These are phyloP conservation scores for Hepsetus odoe DNA, from an alignment of 2,113 vertebrate genomes.

Conservation along the genomic window DNA sequence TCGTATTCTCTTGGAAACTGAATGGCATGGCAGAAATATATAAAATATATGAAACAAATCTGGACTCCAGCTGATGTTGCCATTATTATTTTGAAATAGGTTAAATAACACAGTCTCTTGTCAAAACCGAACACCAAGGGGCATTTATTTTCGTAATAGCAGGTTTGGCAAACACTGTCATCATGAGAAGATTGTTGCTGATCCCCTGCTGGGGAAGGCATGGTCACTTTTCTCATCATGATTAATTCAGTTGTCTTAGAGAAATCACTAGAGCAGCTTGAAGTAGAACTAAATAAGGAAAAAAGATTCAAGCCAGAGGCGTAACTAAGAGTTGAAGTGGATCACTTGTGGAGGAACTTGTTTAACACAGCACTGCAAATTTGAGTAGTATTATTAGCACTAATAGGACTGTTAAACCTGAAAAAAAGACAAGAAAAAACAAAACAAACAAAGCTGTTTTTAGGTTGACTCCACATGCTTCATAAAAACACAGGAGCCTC, in stretches of 20 bases:
- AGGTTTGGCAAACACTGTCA: constrained; percentile 36
- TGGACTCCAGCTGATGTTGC: not conserved
- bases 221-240: constrained; percentile 43
- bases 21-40: not conserved
- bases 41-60: not conserved
- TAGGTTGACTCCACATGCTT: constrained; percentile 57
- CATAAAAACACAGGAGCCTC: constrained; percentile 51
- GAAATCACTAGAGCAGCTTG: constrained; percentile 6
- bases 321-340: not conserved
- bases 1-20: not conserved
- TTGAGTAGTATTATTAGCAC: not conserved
- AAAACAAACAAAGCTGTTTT: constrained; percentile 57
- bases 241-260: constrained; percentile 48
- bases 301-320: constrained; percentile 1
- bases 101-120: constrained; percentile 13
- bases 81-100: constrained; percentile 2
- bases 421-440: not conserved
- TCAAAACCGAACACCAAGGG: constrained; percentile 9
- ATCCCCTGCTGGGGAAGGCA: constrained; percentile 27
- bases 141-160: constrained; percentile 43
- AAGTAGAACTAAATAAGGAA: not conserved
- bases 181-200: constrained; percentile 22
- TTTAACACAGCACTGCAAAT: not conserved
- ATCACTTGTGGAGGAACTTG: not conserved
- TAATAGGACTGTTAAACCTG: not conserved